Evolutionary conservation across 2,797 vertebrate genomes (phyloP), one percentile per base, ranked within the genome.

Genomic region (Gastrophryne carolinensis): DNA sequence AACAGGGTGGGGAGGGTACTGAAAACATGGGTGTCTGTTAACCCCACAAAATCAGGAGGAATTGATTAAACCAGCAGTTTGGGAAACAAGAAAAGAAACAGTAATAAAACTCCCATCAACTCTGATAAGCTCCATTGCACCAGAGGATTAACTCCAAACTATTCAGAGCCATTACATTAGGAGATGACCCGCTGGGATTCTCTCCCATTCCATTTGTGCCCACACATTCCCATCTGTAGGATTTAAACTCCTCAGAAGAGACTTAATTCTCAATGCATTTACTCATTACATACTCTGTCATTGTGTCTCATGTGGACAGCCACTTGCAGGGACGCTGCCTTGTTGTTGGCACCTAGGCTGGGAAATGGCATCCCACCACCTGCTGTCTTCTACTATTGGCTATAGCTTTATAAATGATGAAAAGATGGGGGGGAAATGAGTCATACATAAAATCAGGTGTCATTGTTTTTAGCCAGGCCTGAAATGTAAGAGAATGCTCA

Each of bases 1-100:
- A 30, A 79, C 75, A 61, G 58, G 50, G 79, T 73, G 64, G 74
- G 72, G 35, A 35, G 71, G 79, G 79, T 70, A 75, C 72, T 73
- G 75, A 62, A 57, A 72, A 78, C 60, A 78, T 78, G 61, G 53
- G 68, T 78, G 61, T 64, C 47, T 93, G 93, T 93, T 94, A 78
- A 78, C 75, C 68, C 61, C 41, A 58, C 68, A 78, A 78, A 78
- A 65, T 47, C 50, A 65, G 41, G 65, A 71, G 53, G 68, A 50
- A 78, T 78, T 78, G 75, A 78, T 72, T 72, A 72, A 65, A 78
- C 57, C 68, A 72, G 41, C 50, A 61, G 53, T 58, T 72, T 72
- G 61, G 41, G 53, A 72, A 71, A 72, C 66, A 78, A 78, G 50
- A 77, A 78, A 75, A 60, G 68, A 26, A 72, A 71, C 75, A 78